Conservation (phyloP, 2,888 invertebrate species). For the Cheilosia variabilis region DNA sequence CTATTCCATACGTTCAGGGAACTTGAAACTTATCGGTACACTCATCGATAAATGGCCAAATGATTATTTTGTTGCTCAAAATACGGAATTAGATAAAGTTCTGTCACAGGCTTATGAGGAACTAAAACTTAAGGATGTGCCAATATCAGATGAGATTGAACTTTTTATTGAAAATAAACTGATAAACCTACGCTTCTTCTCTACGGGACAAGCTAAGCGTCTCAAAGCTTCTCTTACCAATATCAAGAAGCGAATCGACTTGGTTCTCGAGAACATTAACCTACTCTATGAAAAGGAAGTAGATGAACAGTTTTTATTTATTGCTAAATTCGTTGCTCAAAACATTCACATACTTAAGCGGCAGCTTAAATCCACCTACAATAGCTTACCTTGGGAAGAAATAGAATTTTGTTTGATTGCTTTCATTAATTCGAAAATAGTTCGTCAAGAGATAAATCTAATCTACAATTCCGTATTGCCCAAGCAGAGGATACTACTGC, state of each 20-base stretch:
- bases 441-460: slow-evolving; percentile 66
- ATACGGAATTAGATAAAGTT: slow-evolving; percentile 66
- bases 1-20: slow-evolving; percentile 76
- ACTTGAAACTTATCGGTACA: slow-evolving; percentile 65
- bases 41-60: slow-evolving; percentile 72
- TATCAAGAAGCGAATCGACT: slow-evolving; percentile 29
- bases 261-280: slow-evolving; percentile 17
- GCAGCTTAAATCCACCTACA: slow-evolving; percentile 76
- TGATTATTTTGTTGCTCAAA: slow-evolving; percentile 27
- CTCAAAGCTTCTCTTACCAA: background rate
- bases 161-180: slow-evolving; percentile 49
- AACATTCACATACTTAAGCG: slow-evolving; percentile 76
- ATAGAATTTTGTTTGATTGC: slow-evolving; percentile 77
- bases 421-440: slow-evolving; percentile 72
- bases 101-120: slow-evolving; percentile 76
- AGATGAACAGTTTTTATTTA: slow-evolving; percentile 28
- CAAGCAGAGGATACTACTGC: slow-evolving; percentile 13
- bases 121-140: slow-evolving; percentile 73
- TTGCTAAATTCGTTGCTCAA: slow-evolving; percentile 58
- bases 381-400: slow-evolving; percentile 77
- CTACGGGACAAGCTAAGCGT: background rate
- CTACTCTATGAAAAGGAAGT: slow-evolving; percentile 13
- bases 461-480: slow-evolving; percentile 41
- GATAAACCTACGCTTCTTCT: slow-evolving; percentile 20
- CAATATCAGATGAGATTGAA: slow-evolving; percentile 68